These are phyloP conservation scores for Apamea anceps DNA, from an alignment of 2,888 invertebrate genomes.

Conservation along the genomic window DNA sequence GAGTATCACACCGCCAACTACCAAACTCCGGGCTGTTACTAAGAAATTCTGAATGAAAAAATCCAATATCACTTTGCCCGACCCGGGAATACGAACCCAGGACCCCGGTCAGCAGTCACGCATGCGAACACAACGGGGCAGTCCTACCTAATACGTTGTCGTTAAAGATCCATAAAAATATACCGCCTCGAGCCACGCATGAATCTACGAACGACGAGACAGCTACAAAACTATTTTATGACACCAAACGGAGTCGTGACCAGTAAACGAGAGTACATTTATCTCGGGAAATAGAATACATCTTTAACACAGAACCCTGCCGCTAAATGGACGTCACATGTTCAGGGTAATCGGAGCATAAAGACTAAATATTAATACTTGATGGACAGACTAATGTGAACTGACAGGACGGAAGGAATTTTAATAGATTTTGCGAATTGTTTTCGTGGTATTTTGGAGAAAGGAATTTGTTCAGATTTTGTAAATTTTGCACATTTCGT, in stretches of 20 bases:
- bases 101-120: neutral
- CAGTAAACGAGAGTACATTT: constrained; percentile 41
- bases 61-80: neutral
- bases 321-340: constrained; percentile 20
- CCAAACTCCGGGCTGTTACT: neutral
- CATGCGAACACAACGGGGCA: no score
- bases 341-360: constrained; percentile 48
- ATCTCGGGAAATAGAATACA: constrained; percentile 55
- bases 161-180: neutral
- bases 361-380: constrained; percentile 35
- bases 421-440: constrained; percentile 29
- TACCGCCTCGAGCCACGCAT: neutral
- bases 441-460: constrained; percentile 15
- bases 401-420: constrained; percentile 30
- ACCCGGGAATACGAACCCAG: neutral
- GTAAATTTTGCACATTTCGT: constrained; percentile 11
- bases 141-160: neutral
- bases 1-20: no score
- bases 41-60: neutral
- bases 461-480: constrained; percentile 10
- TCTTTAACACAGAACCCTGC: neutral
- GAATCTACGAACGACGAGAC: constrained; percentile 24
- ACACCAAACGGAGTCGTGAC: constrained; percentile 30
- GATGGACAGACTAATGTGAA: constrained; percentile 45
- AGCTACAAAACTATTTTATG: constrained; percentile 46